Conservation (phyloP, 2,113 vertebrate genomes). For the Capra hircus region DNA sequence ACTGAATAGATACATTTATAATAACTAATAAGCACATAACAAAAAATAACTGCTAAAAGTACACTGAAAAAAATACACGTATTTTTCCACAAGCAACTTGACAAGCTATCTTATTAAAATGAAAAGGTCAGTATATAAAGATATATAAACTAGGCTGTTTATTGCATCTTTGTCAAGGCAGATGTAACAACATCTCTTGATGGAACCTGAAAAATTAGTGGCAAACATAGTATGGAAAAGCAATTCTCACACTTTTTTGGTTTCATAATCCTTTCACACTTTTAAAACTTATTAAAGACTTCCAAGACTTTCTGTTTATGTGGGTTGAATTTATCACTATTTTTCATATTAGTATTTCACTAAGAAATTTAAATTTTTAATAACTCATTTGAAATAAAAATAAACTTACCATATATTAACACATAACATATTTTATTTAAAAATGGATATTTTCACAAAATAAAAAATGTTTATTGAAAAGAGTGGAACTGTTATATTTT, state of each 20-base stretch:
- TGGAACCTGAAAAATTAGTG: not conserved
- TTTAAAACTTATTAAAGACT: not conserved
- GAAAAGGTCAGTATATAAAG: not conserved
- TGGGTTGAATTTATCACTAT: not conserved
- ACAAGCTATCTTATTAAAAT: not conserved
- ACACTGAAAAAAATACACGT: not conserved
- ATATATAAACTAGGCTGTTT: not conserved
- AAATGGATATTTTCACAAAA: not conserved
- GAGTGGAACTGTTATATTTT: not conserved
- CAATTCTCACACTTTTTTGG: not conserved
- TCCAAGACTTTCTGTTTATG: not conserved
- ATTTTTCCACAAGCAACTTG: not conserved
- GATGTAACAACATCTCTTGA: not conserved
- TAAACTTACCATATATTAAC: not conserved
- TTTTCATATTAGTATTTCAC: not conserved
- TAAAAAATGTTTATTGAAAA: not conserved
- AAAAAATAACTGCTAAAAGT: not conserved
- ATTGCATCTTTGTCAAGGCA: not conserved
- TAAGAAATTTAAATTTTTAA: not conserved
- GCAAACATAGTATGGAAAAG: not conserved
- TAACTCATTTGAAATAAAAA: not conserved
- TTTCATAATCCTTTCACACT: not conserved
- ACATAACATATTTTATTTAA: not conserved
- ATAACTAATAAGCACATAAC: not conserved
- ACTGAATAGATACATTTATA: not conserved